phyloP scores from a whole-genome alignment of 2,113 vertebrate species.

The Antennarius striatus region DNA sequence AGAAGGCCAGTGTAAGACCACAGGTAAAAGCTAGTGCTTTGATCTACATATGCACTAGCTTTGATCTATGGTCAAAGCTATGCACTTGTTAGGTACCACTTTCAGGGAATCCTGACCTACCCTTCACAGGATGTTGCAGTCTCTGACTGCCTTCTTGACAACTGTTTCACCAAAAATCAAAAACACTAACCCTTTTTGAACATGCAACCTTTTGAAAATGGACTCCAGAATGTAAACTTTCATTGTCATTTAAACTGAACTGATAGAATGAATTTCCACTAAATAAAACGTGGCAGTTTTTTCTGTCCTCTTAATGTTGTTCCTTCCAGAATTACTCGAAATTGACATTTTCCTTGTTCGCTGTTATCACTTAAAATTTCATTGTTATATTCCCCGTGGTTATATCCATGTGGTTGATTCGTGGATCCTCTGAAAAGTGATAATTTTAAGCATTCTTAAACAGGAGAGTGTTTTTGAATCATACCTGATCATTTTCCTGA shows the following conservation, averaged over 20 bases:
- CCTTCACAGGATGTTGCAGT: too few species aligned
- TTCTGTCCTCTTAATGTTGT: conserved; percentile 7
- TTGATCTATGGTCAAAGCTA: too few species aligned
- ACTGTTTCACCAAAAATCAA: too few species aligned
- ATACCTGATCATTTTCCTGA: neutral
- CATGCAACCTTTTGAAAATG: too few species aligned
- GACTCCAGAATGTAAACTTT: too few species aligned
- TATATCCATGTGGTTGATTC: neutral
- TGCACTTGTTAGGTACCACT: too few species aligned
- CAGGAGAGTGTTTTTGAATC: conserved; percentile 1
- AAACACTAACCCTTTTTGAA: too few species aligned
- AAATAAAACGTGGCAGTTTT: neutral
- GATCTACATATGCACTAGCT: too few species aligned
- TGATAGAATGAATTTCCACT: conserved; percentile 13
- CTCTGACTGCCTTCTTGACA: too few species aligned
- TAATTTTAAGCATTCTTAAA: neutral
- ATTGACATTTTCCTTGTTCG: neutral
- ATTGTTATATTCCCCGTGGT: neutral
- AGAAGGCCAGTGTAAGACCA: too few species aligned
- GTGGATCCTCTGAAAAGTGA: neutral
- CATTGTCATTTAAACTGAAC: neutral
- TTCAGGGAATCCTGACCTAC: too few species aligned
- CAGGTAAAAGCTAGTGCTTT: too few species aligned
- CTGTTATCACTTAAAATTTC: neutral
- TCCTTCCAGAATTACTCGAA: neutral